Evolutionary conservation across 2,113 vertebrate genomes (phyloP).

Genomic region (Myiozetetes cayanensis): DNA sequence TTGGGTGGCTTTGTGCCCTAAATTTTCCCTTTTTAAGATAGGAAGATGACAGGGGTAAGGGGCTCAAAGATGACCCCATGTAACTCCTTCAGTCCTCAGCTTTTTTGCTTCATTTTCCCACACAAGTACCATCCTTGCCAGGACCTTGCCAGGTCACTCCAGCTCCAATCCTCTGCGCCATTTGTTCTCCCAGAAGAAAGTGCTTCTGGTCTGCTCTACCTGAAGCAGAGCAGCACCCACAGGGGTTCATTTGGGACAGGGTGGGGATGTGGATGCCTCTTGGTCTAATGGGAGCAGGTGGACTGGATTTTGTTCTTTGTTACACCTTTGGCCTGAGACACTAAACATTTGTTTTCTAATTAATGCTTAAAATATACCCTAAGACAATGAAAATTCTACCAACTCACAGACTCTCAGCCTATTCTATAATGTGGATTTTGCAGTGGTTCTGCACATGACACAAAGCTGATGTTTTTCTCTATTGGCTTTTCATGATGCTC

Average conservation of each 20-base stretch:
- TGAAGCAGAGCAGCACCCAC: background rate
- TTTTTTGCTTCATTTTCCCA: background rate
- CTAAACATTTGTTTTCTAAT: background rate
- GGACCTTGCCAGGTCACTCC: background rate
- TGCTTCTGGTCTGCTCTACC: background rate
- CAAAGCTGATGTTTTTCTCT: background rate
- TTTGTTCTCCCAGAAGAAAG: background rate
- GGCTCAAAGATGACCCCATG: background rate
- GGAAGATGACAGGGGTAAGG: background rate
- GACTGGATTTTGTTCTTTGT: background rate
- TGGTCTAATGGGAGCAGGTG: background rate
- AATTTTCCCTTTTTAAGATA: background rate
- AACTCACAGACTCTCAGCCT: background rate
- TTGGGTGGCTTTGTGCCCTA: background rate
- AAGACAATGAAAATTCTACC: background rate
- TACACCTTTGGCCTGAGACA: background rate
- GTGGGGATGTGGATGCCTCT: background rate
- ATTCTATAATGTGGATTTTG: background rate
- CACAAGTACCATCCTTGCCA: background rate
- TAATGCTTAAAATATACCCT: background rate
- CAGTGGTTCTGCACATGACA: background rate
- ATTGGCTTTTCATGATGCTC: background rate
- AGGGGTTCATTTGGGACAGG: background rate
- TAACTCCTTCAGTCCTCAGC: background rate
- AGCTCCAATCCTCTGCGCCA: background rate